Conservation (phyloP, 2,888 invertebrate genomes). For the Arrhopalites spinosus region DNA sequence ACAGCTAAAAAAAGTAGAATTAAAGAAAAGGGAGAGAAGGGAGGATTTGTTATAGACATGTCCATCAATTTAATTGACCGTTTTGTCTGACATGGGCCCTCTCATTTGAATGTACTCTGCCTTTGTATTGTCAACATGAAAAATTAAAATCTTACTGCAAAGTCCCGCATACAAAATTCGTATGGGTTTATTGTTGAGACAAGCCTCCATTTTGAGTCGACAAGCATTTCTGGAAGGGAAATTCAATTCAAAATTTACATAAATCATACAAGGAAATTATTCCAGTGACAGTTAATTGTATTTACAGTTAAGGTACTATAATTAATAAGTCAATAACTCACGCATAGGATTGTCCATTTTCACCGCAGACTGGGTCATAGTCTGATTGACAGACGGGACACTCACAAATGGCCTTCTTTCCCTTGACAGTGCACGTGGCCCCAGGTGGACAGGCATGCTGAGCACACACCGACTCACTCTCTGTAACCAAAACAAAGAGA, state of each 20-base stretch:
- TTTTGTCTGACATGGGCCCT: no score
- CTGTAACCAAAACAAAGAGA: constrained; percentile 59
- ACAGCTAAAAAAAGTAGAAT: no score
- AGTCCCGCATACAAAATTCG: constrained; percentile 78
- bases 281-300: no score
- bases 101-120: no score
- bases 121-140: no score
- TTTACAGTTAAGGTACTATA: no score
- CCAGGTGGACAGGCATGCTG: constrained; percentile 76
- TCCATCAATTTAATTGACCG: no score
- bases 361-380: constrained; percentile 82
- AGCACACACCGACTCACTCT: constrained; percentile 70
- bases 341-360: constrained; percentile 77
- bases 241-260: no score
- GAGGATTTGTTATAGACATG: no score
- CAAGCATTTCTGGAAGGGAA: constrained; percentile 81
- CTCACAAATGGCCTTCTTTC: constrained; percentile 74
- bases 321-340: constrained; percentile 72
- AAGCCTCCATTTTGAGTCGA: constrained; percentile 78
- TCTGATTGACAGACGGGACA: constrained; percentile 84
- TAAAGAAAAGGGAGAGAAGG: no score
- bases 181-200: constrained; percentile 74
- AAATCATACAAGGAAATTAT: no score
- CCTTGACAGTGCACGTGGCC: constrained; percentile 71
- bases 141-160: constrained; percentile 83